Evolutionary conservation across 2,797 vertebrate species (phyloP).

Genomic region (Gymnothorax javanicus): DNA sequence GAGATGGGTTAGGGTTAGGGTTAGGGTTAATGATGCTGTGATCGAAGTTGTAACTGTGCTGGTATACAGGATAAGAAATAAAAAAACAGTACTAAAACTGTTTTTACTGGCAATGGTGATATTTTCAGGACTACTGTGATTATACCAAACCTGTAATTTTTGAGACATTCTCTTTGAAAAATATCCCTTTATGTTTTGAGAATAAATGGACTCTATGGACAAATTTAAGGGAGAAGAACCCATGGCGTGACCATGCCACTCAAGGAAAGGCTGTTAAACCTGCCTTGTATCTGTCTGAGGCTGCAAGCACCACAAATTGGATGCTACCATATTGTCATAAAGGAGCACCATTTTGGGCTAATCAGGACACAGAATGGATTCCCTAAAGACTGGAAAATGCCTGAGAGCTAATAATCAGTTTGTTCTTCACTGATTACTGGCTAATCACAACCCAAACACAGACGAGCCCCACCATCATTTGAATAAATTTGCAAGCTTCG

Average conservation of each 20-base stretch:
- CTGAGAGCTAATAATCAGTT: constrained; percentile 91
- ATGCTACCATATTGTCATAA: constrained; percentile 73
- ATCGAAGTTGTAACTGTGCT: neutral
- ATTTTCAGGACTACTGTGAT: neutral
- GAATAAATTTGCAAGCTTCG: constrained; percentile 69
- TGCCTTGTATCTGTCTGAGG: constrained; percentile 60
- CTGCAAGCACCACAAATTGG: constrained; percentile 70
- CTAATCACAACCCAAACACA: constrained; percentile 87
- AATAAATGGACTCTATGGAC: constrained; percentile 76
- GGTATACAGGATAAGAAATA: neutral
- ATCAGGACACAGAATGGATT: constrained; percentile 82
- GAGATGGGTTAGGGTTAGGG: neutral
- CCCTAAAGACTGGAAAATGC: constrained; percentile 80
- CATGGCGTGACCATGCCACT: constrained; percentile 65
- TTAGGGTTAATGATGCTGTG: neutral
- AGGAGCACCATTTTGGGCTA: constrained; percentile 76
- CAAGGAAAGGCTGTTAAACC: constrained; percentile 72
- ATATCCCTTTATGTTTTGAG: constrained; percentile 69
- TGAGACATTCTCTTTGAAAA: constrained; percentile 78
- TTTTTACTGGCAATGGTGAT: neutral
- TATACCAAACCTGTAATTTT: constrained; percentile 35
- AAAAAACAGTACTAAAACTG: neutral
- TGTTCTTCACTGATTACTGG: constrained; percentile 89
- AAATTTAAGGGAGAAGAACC: constrained; percentile 83
- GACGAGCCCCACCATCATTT: constrained; percentile 65